Base-by-base conservation (phyloP, 2,113 vertebrate species). In the Odocoileus virginianus region DNA sequence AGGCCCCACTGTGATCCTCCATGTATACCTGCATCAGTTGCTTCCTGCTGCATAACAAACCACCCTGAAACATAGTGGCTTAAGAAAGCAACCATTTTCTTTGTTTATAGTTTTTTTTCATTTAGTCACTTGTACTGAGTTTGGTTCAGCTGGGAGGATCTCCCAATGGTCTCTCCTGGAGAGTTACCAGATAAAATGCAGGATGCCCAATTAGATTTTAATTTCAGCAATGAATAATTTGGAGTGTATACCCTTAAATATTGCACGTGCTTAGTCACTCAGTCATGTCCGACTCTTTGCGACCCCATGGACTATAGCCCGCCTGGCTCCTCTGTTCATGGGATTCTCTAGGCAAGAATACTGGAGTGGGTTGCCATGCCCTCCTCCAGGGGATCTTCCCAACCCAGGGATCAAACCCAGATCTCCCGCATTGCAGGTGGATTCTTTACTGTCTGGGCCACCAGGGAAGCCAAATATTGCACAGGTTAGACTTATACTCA, bases 11-110 rank as follows among this genome's bases (percentile, higher is more conserved):
- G 0, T 5, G 1, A 27, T 52, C 79, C 45, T 55, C 27, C 45
- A 2, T 2, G 5, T 1, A 15, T 5, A 28, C 16, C n/a, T 8
- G 15, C 1, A 9, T 50, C 12, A 2, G 40, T 55, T 30, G 43
- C 5, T 47, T 50, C 52, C 55, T 71, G 67, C 43, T 45, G 4
- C 15, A 1, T 55, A 87, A 82, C 84, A 84, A 60, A 90, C 45
- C 2, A 25, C 58, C 33, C 52, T 33, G 28, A 76, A 90, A 67
- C 23, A 74, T 27, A 23, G 28, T 43, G 8, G 36, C 64, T 74
- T 83, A 52, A 84, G 36, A 50, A 96, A 90, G 50, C 16, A 57
- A 21, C 19, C 61, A 40, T 67, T 55, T 60, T 50, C 57, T 91
- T 50, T 27, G 36, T 50, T 71, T 21, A 5, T 14, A 10, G 21